phyloP scores from a whole-genome alignment of 2,797 vertebrate genomes.

The Siniperca obscura region DNA sequence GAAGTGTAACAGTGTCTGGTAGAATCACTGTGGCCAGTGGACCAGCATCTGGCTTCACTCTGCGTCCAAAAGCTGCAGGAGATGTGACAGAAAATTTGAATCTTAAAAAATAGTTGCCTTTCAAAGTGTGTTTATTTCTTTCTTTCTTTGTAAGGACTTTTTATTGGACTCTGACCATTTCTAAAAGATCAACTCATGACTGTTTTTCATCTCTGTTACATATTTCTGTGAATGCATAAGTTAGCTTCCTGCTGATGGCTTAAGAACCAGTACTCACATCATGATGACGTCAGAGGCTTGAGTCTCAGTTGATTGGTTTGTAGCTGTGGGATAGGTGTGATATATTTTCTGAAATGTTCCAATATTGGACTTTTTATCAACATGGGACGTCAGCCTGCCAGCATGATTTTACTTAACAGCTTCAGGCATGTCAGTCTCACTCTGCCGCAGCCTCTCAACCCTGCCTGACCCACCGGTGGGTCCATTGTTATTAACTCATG shows the following conservation, averaged over 20 bases:
- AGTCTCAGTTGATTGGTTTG: not conserved
- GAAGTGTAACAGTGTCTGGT: constrained; percentile 19
- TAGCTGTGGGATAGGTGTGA: not conserved
- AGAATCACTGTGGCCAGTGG: constrained; percentile 14
- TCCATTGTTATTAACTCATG: not conserved
- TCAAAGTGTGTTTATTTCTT: constrained; percentile 11
- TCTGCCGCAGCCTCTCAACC: constrained; percentile 6
- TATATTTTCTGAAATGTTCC: constrained; percentile 14
- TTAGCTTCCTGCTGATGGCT: not conserved
- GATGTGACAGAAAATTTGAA: constrained; percentile 21
- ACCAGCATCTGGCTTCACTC: constrained; percentile 60
- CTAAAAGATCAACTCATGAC: not conserved
- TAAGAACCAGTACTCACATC: not conserved
- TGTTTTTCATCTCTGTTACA: constrained; percentile 11
- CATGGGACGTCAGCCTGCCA: constrained; percentile 7
- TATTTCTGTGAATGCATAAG: not conserved
- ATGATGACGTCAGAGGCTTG: constrained; percentile 7
- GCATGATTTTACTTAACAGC: constrained; percentile 16
- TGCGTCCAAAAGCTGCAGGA: constrained; percentile 25
- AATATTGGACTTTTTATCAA: constrained; percentile 21
- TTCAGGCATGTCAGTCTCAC: constrained; percentile 15
- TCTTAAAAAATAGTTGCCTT: constrained; percentile 7
- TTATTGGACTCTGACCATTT: constrained; percentile 31
- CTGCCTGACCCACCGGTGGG: not conserved
- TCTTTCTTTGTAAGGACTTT: not conserved